These are phyloP conservation scores for Stegophylla sp. DNA, from an alignment of 2,888 invertebrate genomes.

Conservation along the genomic window DNA sequence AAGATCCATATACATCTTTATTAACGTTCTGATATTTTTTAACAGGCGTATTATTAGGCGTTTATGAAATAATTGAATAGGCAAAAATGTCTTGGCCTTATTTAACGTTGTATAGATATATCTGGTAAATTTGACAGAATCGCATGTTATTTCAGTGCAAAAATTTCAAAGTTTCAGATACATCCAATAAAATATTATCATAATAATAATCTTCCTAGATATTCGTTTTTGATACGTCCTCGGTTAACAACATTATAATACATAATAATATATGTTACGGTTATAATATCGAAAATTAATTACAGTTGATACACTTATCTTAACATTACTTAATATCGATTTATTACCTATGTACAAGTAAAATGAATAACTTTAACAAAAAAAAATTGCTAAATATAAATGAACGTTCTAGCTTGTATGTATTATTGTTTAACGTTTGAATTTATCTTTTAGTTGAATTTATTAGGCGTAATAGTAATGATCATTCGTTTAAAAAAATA, in stretches of 20 bases:
- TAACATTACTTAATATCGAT: neutral
- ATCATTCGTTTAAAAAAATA: neutral
- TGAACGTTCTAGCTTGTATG: neutral
- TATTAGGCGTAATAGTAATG: neutral
- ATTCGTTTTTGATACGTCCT: neutral
- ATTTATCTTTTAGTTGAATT: neutral
- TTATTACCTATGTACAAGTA: neutral
- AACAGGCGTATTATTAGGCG: neutral
- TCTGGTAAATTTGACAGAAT: no score
- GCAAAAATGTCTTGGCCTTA: neutral
- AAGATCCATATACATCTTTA: slow-evolving; percentile 21
- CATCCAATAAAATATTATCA: neutral
- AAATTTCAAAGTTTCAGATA: no score
- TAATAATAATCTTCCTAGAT: neutral
- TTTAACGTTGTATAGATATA: neutral
- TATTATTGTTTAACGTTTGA: neutral
- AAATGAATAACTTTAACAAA: neutral
- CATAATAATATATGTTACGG: neutral
- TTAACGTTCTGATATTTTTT: neutral
- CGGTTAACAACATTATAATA: neutral
- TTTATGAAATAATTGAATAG: neutral
- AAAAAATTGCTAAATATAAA: neutral
- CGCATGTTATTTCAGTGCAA: no score
- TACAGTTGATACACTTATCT: neutral
- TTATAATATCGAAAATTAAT: neutral